Conservation (phyloP, 2,797 vertebrate genomes). For the Falco cherrug region DNA sequence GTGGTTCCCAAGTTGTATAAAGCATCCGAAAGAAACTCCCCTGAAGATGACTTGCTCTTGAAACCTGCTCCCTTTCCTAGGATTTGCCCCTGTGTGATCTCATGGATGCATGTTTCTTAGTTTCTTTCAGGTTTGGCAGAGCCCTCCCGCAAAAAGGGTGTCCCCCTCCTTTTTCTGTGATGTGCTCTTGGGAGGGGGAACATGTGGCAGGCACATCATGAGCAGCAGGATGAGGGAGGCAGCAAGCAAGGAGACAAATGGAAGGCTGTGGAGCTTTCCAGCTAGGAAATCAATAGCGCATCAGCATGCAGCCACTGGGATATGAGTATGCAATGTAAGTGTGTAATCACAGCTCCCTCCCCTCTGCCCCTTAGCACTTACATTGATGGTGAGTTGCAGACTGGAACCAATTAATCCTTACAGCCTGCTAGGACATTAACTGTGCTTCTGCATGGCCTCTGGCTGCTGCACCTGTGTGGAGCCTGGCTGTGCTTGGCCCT, state of each 20-base stretch:
- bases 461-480: not conserved
- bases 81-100: not conserved
- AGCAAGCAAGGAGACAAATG: not conserved
- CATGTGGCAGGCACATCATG: not conserved
- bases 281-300: slow-evolving; percentile 42
- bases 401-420: slow-evolving; percentile 54
- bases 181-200: not conserved
- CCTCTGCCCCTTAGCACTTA: slow-evolving; percentile 31
- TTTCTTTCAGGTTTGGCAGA: not conserved
- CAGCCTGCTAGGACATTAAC: slow-evolving; percentile 30
- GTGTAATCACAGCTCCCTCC: slow-evolving; percentile 29
- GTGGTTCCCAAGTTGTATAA: not conserved
- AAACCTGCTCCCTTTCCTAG: not conserved
- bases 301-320: not conserved
- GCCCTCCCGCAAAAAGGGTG: not conserved
- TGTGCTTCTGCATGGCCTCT: not conserved
- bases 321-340: slow-evolving; percentile 21
- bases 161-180: not conserved
- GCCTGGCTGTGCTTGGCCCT: not conserved
- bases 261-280: slow-evolving; percentile 13
- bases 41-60: not conserved
- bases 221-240: not conserved
- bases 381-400: not conserved
- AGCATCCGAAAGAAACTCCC: not conserved
- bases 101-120: not conserved